Conservation (phyloP, 2,113 vertebrate species). For the Oncorhynchus mykiss region DNA sequence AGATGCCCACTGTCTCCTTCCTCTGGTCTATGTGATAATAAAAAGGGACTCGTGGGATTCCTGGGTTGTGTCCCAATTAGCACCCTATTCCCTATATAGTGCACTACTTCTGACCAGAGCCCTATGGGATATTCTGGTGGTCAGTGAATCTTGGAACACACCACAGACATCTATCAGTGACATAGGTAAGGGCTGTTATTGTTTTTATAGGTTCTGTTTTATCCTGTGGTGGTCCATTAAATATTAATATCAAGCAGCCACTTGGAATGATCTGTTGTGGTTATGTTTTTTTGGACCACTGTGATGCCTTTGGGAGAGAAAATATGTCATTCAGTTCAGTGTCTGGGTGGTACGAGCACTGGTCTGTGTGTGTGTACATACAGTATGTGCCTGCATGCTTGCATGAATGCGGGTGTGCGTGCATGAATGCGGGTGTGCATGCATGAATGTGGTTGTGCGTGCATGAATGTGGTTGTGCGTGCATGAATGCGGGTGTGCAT, state of each 20-base stretch:
- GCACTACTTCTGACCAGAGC: too few species aligned
- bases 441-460: too few species aligned
- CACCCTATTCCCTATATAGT: too few species aligned
- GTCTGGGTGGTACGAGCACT: constrained; percentile 18
- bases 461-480: too few species aligned
- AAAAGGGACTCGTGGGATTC: constrained; percentile 42
- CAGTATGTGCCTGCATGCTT: not conserved
- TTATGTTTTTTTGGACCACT: constrained; percentile 18
- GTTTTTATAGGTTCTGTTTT: constrained; percentile 39
- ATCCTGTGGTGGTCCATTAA: constrained; percentile 30
- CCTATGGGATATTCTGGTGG: constrained; percentile 19
- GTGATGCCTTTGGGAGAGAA: not conserved
- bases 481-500: not conserved
- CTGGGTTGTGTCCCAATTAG: not conserved
- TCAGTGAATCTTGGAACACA: constrained; percentile 47
- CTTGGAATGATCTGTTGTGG: constrained; percentile 28
- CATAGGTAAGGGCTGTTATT: constrained; percentile 6
- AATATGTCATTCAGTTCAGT: constrained; percentile 30
- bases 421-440: too few species aligned
- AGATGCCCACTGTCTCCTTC: constrained; percentile 27
- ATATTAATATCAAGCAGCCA: constrained; percentile 44
- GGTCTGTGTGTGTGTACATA: constrained; percentile 5
- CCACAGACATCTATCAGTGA: constrained; percentile 42
- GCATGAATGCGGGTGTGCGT: too few species aligned
- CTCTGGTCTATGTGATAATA: constrained; percentile 42